Percentiles rank a stretch among this genome's conserved stretches.
phyloP scores from a whole-genome alignment of 2,888 invertebrate genomes.

The Melieria omissa region DNA sequence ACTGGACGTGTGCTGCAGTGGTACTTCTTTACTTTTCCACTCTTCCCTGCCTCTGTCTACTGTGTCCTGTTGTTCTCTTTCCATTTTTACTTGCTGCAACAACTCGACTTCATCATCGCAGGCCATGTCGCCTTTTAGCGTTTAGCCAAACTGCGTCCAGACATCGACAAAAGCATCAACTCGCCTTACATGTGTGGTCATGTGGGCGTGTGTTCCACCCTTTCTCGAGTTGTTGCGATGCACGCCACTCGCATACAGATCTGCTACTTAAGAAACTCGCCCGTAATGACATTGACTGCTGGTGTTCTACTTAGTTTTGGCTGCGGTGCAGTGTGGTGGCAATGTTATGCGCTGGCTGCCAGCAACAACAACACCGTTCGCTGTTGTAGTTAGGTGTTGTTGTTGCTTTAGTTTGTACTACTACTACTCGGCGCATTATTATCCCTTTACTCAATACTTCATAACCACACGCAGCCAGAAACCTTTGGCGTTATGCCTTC shows the following conservation, averaged over 20 bases:
- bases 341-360: neutral
- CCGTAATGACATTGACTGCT: constrained; percentile 13
- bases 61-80: neutral
- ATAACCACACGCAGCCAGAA: too few species aligned
- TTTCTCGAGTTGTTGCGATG: constrained; percentile 4
- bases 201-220: constrained; percentile 16
- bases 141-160: too few species aligned
- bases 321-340: neutral
- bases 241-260: constrained; percentile 29
- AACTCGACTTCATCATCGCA: too few species aligned
- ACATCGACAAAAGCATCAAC: too few species aligned
- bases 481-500: too few species aligned
- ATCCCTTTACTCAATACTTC: too few species aligned
- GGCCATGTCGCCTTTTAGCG: too few species aligned
- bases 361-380: neutral
- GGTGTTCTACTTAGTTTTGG: neutral
- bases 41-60: neutral
- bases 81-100: too few species aligned
- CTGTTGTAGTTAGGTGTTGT: constrained; percentile 1
- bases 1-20: neutral
- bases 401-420: neutral
- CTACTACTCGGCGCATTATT: neutral
- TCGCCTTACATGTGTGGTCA: neutral
- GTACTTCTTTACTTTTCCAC: neutral
- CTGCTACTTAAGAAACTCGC: constrained; percentile 30